phyloP scores from a whole-genome alignment of 2,888 invertebrate genomes.

The Clunio marinus region DNA sequence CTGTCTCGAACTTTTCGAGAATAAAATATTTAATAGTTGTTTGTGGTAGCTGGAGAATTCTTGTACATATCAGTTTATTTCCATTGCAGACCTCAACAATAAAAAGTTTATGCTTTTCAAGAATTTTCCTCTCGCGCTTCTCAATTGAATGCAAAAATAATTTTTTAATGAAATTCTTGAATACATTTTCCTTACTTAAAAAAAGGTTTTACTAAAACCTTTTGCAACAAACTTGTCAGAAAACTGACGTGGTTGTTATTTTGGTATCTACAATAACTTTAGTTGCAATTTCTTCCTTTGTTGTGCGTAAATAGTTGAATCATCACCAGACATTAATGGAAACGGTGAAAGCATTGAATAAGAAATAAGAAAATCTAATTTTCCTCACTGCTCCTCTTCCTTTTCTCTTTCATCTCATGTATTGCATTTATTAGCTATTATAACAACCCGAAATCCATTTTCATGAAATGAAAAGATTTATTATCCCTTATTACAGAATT shows the following conservation, averaged over 20 bases:
- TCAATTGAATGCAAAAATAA: too few species aligned
- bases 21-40: slow-evolving; percentile 22
- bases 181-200: too few species aligned
- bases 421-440: slow-evolving; percentile 15
- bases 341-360: too few species aligned
- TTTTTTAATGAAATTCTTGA: too few species aligned
- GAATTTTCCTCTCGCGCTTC: too few species aligned
- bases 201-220: too few species aligned
- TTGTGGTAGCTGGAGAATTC: background rate
- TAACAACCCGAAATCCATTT: slow-evolving; percentile 29
- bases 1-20: background rate
- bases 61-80: slow-evolving; percentile 37
- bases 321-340: too few species aligned
- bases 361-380: background rate
- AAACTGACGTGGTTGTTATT: too few species aligned
- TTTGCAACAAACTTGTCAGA: too few species aligned
- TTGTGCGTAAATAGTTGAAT: too few species aligned
- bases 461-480: slow-evolving; percentile 34
- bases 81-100: slow-evolving; percentile 18
- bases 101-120: background rate
- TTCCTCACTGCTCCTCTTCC: background rate
- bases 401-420: background rate
- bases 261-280: too few species aligned
- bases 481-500: slow-evolving; percentile 34
- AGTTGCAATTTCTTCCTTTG: too few species aligned